Base-by-base conservation (phyloP, 2,797 vertebrate species). In the Lutjanus argentimaculatus region DNA sequence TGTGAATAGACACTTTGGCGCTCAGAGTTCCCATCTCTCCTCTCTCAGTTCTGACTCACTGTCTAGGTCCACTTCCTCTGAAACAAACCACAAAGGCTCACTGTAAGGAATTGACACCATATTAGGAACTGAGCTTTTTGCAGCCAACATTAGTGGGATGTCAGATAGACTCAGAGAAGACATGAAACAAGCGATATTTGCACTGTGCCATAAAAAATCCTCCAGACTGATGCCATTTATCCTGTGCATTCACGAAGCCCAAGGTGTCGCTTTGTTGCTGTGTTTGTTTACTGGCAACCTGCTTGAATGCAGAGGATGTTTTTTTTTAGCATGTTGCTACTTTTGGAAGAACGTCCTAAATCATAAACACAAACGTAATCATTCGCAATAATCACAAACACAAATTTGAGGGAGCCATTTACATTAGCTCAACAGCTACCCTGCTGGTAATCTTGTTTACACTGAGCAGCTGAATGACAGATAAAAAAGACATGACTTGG, bases 11-110 rank as follows among this genome's bases (percentile, higher is more conserved):
- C 48, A 56, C 77, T 83, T 45, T 76, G 62, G 57, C 0, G 10
- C 61, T 75, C n/a, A 0, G 30, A 89, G 61, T 83, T 83, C 63
- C 48, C 63, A 73, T 85, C 77, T 78, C 83, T 73, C 42, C 61
- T 72, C 69, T 55, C 65, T 67, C 45, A 84, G 72, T 68, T 85
- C 67, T 93, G 93, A 93, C 84, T 93, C 90, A 91, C 85, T 63
- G 90, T 93, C 90, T 90, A 72, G 49, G 61, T 52, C 70, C 22
- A 82, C 77, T 88, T 91, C 86, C 86, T 86, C 65, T 83, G 67
- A 77, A 87, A 87, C 66, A 80, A 82, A 83, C 82, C 85, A 83
- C 86, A 91, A 85, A 84, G 70, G 64, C 83, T 83, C 56, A 78
- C 80, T 87, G 82, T 82, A 53, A 88, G 76, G 67, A 75, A 80